Conservation (phyloP, 1,140 invertebrate genomes). For the Aethina tumida region DNA sequence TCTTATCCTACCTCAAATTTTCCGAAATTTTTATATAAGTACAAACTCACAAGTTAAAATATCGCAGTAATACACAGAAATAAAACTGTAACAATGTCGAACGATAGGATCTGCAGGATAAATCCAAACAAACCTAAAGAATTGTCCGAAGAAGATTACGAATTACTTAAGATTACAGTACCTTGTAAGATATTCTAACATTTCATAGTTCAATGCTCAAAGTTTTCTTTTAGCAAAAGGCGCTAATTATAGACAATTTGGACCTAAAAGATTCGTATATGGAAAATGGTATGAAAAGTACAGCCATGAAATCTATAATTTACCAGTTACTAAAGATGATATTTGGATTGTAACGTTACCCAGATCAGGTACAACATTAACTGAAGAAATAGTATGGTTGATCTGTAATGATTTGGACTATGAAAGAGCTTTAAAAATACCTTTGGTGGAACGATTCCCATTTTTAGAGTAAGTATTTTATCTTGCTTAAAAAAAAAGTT, state of each 20-base stretch:
- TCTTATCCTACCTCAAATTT: too few species aligned
- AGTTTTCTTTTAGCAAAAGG: too few species aligned
- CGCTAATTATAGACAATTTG: constrained; percentile 6
- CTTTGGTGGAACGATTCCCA: constrained; percentile 45
- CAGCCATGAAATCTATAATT: constrained; percentile 50
- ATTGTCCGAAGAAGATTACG: constrained; percentile 45
- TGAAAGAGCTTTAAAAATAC: constrained; percentile 41
- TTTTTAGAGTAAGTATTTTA: constrained; percentile 52
- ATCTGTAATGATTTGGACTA: constrained; percentile 59
- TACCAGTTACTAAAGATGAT: constrained; percentile 49
- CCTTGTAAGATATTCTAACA: constrained; percentile 8
- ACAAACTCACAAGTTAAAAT: too few species aligned
- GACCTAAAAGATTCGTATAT: too few species aligned
- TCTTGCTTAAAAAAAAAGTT: too few species aligned
- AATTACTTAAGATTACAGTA: constrained; percentile 54
- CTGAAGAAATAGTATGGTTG: constrained; percentile 66
- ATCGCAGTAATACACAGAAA: too few species aligned
- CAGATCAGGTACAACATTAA: constrained; percentile 71
- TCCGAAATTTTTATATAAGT: too few species aligned
- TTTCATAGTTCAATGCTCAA: not conserved
- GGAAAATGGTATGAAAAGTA: too few species aligned
- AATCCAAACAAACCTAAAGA: too few species aligned
- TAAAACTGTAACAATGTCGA: too few species aligned
- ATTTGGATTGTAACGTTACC: constrained; percentile 61
- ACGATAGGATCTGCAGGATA: too few species aligned